A percentile compares a stretch with the other conserved stretches of the same genome.
Conservation (phyloP, 2,113 vertebrate species). For the Macrotis lagotis region DNA sequence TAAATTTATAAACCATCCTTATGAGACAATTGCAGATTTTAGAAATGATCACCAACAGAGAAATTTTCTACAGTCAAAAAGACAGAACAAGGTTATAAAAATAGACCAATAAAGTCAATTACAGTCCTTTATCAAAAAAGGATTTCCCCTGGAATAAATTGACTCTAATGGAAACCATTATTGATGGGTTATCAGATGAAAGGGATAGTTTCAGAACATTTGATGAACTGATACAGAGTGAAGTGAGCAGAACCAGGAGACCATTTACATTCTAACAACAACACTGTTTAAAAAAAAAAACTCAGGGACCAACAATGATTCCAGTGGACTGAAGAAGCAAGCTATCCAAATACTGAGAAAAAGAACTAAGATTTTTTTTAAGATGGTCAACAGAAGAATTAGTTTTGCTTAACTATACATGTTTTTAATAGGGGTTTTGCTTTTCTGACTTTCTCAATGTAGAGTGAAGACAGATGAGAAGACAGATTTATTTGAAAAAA, state of each 20-base stretch:
- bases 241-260: too few species aligned
- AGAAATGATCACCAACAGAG: not conserved
- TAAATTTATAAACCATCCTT: not conserved
- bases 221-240: not conserved
- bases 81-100: not conserved
- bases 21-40: not conserved
- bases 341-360: not conserved
- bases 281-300: not conserved
- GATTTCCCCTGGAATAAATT: not conserved
- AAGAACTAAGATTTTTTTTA: not conserved
- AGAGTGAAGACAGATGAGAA: not conserved
- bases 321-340: not conserved
- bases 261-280: not conserved
- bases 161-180: not conserved
- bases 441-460: not conserved
- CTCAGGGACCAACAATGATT: not conserved
- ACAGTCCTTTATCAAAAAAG: not conserved
- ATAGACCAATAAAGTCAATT: not conserved
- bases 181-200: too few species aligned
- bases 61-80: not conserved
- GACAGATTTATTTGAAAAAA: not conserved
- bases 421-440: not conserved
- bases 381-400: not conserved
- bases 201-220: not conserved
- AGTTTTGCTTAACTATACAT: not conserved